phyloP scores from a whole-genome alignment of 2,888 invertebrate species.

The Limnephilus auricula region DNA sequence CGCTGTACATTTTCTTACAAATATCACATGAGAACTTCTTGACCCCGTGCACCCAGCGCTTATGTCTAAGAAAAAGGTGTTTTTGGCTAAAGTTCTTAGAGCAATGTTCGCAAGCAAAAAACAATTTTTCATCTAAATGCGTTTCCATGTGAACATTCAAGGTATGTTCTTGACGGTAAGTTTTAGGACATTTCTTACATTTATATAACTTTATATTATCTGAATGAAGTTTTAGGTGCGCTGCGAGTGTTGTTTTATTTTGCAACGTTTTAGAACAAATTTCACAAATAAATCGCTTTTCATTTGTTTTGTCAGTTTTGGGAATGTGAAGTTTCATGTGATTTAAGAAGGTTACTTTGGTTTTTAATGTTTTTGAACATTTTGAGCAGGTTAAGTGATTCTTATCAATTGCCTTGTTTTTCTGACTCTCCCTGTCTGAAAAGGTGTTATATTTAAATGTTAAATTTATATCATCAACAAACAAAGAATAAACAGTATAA shows the following conservation, averaged over 20 bases:
- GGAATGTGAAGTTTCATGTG: neutral
- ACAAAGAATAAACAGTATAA: neutral
- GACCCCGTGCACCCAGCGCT: neutral
- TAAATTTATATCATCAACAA: neutral
- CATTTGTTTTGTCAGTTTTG: neutral
- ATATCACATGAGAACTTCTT: neutral
- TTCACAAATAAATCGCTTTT: neutral
- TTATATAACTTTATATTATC: neutral
- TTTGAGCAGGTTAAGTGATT: neutral
- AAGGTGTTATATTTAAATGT: neutral
- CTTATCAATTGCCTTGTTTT: neutral
- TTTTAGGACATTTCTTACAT: neutral
- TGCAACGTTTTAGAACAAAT: neutral
- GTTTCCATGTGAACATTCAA: conserved; percentile 2
- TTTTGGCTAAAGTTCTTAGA: neutral
- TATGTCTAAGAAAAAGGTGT: neutral
- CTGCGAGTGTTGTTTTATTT: neutral
- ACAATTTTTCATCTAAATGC: neutral
- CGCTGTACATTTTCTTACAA: neutral
- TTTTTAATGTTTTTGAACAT: neutral
- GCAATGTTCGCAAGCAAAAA: neutral
- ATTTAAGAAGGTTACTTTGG: neutral
- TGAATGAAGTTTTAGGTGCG: neutral
- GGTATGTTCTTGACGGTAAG: neutral
- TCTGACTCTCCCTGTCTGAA: neutral